These are phyloP conservation scores for Mugil cephalus DNA, from an alignment of 2,113 vertebrate species.

Conservation along the genomic window DNA sequence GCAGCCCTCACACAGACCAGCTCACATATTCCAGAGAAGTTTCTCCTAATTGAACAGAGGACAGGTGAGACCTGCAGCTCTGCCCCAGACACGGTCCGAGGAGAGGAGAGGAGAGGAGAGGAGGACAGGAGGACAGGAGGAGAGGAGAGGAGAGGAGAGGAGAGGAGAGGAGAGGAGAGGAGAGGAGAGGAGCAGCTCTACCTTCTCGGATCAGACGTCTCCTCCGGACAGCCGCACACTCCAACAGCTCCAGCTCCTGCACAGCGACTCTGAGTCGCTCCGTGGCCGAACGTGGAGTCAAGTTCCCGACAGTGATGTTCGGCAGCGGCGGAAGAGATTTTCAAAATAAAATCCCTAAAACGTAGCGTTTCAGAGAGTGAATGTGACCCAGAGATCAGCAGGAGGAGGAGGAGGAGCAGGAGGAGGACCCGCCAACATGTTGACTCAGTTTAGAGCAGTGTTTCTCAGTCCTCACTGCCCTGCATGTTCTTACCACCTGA, in stretches of 20 bases:
- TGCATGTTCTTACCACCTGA: too few species aligned
- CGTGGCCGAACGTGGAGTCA: slow-evolving; percentile 1
- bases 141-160: not conserved
- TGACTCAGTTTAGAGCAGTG: too few species aligned
- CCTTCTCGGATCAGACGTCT: slow-evolving; percentile 55
- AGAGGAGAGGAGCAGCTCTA: slow-evolving; percentile 13
- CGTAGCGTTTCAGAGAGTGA: too few species aligned
- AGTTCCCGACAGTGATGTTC: rapidly evolving
- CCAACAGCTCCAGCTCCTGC: not conserved
- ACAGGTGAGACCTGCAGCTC: slow-evolving; percentile 47
- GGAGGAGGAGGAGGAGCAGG: too few species aligned
- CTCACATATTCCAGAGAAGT: slow-evolving; percentile 12
- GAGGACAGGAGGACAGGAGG: not conserved
- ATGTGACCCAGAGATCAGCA: too few species aligned
- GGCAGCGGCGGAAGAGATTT: rapidly evolving
- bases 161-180: not conserved
- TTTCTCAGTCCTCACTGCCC: too few species aligned
- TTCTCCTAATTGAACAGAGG: slow-evolving; percentile 36
- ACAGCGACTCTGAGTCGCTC: slow-evolving; percentile 30
- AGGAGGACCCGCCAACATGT: too few species aligned
- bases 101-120: slow-evolving; percentile 1
- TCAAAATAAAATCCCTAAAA: slow-evolving; percentile 50
- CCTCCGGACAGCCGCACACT: slow-evolving; percentile 39
- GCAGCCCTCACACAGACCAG: too few species aligned
- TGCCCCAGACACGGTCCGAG: too few species aligned